A percentile compares a stretch with the other conserved stretches of the same genome.
Evolutionary conservation across 2,113 vertebrate genomes (phyloP).

Genomic region (Lasiurus borealis): DNA sequence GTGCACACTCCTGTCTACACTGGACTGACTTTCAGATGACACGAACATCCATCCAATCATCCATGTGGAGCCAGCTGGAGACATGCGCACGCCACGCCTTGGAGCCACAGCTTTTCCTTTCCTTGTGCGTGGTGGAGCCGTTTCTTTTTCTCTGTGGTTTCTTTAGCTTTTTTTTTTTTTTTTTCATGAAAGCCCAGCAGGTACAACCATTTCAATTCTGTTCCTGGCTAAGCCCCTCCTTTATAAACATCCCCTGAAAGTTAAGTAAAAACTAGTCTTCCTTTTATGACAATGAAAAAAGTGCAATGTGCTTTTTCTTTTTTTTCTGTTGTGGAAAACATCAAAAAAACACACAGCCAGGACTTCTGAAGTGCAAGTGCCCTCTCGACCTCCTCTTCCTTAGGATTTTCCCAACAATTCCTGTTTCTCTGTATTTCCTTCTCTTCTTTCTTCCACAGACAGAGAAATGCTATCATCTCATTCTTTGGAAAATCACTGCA

Average conservation of each 20-base stretch:
- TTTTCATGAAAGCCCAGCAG: slow-evolving; percentile 73
- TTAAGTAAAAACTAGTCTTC: slow-evolving; percentile 76
- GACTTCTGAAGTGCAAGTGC: slow-evolving; percentile 66
- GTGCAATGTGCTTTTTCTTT: slow-evolving; percentile 51
- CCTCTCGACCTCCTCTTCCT: slow-evolving; percentile 53
- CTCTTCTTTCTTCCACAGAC: slow-evolving; percentile 49
- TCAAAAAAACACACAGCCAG: slow-evolving; percentile 63
- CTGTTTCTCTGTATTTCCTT: neutral
- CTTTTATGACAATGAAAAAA: slow-evolving; percentile 70
- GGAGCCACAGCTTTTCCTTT: neutral
- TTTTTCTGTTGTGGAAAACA: slow-evolving; percentile 71
- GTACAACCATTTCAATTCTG: slow-evolving; percentile 65
- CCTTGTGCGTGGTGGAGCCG: slow-evolving; percentile 13
- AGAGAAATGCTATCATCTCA: slow-evolving; percentile 59
- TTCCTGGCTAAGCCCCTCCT: slow-evolving; percentile 69
- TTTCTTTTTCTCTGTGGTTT: slow-evolving; percentile 70
- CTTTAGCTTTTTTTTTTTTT: slow-evolving; percentile 60
- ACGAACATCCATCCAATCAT: neutral
- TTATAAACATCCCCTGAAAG: slow-evolving; percentile 77
- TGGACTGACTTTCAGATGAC: neutral
- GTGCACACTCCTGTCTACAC: neutral
- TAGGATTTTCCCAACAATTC: slow-evolving; percentile 54
- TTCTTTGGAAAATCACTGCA: slow-evolving; percentile 67
- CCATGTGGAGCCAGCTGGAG: neutral
- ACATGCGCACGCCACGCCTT: neutral